Percentiles rank a stretch among this genome's conserved stretches.
phyloP scores from a whole-genome alignment of 2,113 vertebrate species.

The Rhizomys pruinosus region DNA sequence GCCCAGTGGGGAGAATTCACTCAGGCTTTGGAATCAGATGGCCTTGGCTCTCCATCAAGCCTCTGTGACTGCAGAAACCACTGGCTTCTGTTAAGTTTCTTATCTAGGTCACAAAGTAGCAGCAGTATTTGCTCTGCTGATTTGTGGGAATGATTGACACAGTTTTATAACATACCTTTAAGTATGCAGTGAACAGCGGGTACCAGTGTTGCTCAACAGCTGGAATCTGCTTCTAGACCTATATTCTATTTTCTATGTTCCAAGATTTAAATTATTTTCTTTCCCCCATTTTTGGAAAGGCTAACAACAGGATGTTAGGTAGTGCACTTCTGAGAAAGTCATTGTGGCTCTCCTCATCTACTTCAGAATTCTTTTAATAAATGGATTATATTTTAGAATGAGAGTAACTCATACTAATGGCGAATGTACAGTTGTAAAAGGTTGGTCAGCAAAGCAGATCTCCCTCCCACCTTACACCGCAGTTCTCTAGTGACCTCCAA shows the following conservation, averaged over 20 bases:
- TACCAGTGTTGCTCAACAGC: not conserved
- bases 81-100: not conserved
- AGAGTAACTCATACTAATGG: no score
- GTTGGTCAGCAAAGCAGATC: not conserved
- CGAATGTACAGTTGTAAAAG: not conserved
- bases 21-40: not conserved
- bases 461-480: not conserved
- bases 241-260: not conserved
- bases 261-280: not conserved
- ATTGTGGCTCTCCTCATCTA: not conserved
- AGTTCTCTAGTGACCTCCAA: not conserved
- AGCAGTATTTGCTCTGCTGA: not conserved
- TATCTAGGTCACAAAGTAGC: not conserved
- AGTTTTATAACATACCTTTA: not conserved
- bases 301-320: not conserved
- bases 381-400: not conserved
- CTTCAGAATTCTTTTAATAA: not conserved
- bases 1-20: not conserved
- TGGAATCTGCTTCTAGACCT: not conserved
- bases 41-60: not conserved
- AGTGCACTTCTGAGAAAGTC: not conserved
- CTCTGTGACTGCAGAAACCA: not conserved
- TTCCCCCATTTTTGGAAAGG: not conserved
- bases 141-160: not conserved
- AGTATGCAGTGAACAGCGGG: not conserved